Base-by-base conservation (phyloP, 2,797 vertebrate genomes). In the Scolopax bukidnonensis region DNA sequence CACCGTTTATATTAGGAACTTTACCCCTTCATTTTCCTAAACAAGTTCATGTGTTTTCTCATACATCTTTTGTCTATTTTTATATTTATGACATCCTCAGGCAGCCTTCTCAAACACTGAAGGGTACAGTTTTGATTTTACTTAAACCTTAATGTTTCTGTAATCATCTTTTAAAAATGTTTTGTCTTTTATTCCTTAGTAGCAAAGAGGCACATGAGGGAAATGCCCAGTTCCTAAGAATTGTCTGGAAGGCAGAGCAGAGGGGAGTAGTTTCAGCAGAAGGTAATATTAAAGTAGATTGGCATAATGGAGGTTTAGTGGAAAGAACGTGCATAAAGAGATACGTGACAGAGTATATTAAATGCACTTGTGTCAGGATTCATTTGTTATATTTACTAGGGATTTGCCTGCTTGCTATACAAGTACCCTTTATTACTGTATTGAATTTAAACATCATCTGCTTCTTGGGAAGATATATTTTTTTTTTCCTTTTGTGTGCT, bases 281-380 rank as follows among this genome's bases (percentile, higher is more conserved):
- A 61, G 30, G 61, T 57, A 70, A 48, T 64, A 11, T 45, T 92
- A 41, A 40, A 87, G 60, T 30, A 43, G 50, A 71, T 87, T 5
- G 12, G 61, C 57, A 65, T 76, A 61, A 30, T 60, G 68, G 48
- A 80, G 41, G 76, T 90, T 28, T 59, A 81, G 87, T 84, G 83
- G 76, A 91, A 91, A 88, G 41, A 84, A 12, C 20, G 16, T 48
- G 38, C 45, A 53, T 64, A 60, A 59, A 69, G 75, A 48, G 64
- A 68, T 54, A 32, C 15, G 40, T 38, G 75, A 92, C 75, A 86
- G 84, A 59, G 65, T 68, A 43, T 81, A 88, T 94, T 64, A 84
- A 86, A 93, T 68, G 79, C 65, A 57, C 71, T 89, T 7, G 45
- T 91, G 94, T 95, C 89, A 93, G 69, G 82, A 93, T 80, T 75